Base-by-base conservation (phyloP, 2,113 vertebrate species). In the Spilogale gracilis region DNA sequence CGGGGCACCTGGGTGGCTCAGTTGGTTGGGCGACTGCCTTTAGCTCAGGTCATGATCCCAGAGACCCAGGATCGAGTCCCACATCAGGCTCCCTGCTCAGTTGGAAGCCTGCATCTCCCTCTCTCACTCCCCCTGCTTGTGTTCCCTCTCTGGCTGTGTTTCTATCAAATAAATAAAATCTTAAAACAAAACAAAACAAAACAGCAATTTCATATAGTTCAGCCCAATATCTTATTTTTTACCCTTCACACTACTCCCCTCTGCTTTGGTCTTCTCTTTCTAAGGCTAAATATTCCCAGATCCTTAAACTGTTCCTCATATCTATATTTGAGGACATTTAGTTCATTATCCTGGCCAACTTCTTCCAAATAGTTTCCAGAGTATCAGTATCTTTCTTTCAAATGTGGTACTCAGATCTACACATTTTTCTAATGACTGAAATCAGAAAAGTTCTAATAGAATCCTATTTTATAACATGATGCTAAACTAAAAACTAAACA, bases 381-480 rank as follows among this genome's bases (percentile, higher is more conserved):
- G 52, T 82, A 74, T 63, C 65, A 45, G 38, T 20, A 94, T 38
- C 38, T 91, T 94, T 91, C 48, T 91, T 91, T 87, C 56, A 74
- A 76, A 81, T 65, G 32, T 82, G 30, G 58, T 82, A 76, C 38
- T 74, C 27, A 12, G 54, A 74, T 38, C 6, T 76, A 91, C 67
- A 73, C 52, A 58, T 76, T 67, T 91, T 82, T 58, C 56, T 79
- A 74, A 76, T 65, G 38, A 76, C 0, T 74, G 30, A 73, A 94
- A 87, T 91, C 50, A 93, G 58, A 32, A 81, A 87, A 94, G 17
- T 65, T 67, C 74, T 88, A 10, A 81, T 63, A 87, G 17, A 74
- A 58, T 60, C 23, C 30, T 60, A 38, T 30, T 76, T 63, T 76
- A 94, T 69, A 94, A 87, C 27, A 58, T 32, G 11, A 88, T 92